Conservation (phyloP, 1,140 invertebrate genomes). For the Aphaenogaster ashmeadi region DNA sequence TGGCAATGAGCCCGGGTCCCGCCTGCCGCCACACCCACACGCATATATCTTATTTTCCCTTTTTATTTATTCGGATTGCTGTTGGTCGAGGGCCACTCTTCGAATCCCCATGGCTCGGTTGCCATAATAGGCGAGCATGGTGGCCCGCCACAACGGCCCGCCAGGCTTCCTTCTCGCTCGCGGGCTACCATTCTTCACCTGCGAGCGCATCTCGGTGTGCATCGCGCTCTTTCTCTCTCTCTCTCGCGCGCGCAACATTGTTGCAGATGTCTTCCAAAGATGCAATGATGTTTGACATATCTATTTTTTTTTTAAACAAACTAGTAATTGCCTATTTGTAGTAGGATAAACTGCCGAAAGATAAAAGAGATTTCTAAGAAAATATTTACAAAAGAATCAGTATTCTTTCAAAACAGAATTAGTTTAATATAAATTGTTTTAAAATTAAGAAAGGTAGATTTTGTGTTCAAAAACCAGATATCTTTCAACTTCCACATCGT, state of each 20-base stretch:
- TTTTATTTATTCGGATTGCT: constrained; percentile 85
- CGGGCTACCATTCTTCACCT: constrained; percentile 77
- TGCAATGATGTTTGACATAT: neutral
- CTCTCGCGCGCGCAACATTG: neutral
- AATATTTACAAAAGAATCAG: neutral
- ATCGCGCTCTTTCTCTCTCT: neutral
- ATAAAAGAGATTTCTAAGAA: neutral
- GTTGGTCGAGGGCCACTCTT: constrained; percentile 81
- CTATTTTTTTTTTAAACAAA: neutral
- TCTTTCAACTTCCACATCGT: too few species aligned
- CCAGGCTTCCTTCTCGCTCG: constrained; percentile 71
- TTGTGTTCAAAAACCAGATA: neutral
- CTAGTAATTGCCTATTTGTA: neutral
- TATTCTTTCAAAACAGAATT: neutral
- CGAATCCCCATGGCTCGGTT: constrained; percentile 80
- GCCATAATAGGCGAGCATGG: constrained; percentile 83
- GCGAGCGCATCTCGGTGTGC: constrained; percentile 60
- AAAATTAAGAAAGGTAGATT: constrained; percentile 3
- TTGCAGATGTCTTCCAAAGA: constrained; percentile 21
- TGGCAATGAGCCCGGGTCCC: constrained; percentile 84
- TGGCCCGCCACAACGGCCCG: constrained; percentile 74
- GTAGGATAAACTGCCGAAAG: neutral
- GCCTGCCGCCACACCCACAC: constrained; percentile 85
- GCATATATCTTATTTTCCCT: constrained; percentile 84
- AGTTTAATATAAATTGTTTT: neutral